A percentile compares a stretch with the other conserved stretches of the same genome.
Conservation (phyloP, 2,888 invertebrate species). For the Melitaea athalia region DNA sequence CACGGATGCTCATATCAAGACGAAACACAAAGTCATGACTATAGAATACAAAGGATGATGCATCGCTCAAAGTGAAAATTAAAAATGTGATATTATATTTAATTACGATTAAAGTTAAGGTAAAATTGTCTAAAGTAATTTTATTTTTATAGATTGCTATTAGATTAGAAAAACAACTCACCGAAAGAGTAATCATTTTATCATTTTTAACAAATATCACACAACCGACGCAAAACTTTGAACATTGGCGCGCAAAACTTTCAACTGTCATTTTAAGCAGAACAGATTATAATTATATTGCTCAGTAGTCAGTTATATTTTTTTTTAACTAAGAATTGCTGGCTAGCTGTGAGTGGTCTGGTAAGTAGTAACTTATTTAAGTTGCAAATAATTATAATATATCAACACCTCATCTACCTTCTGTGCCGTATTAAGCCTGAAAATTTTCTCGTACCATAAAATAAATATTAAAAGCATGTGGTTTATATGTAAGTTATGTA, state of each 20-base stretch:
- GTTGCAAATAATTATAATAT: too few relatives aligned
- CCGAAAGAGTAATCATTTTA: background rate
- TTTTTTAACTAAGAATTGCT: background rate
- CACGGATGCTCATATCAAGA: conserved; percentile 78
- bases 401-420: too few relatives aligned
- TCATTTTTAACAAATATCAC: background rate
- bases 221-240: background rate
- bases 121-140: conserved; percentile 34
- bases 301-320: background rate
- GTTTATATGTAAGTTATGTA: too few relatives aligned
- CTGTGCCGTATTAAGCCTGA: too few relatives aligned
- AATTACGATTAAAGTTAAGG: conserved; percentile 46
- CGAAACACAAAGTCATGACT: conserved; percentile 80
- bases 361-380: too few relatives aligned
- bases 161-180: background rate
- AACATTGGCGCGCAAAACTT: conserved; percentile 22
- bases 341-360: too few relatives aligned
- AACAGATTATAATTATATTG: background rate
- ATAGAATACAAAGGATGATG: conserved; percentile 81
- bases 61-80: conserved; percentile 39
- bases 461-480: too few relatives aligned
- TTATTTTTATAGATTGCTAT: conserved; percentile 23
- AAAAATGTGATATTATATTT: conserved; percentile 75
- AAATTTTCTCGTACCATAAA: too few relatives aligned
- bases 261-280: background rate